Base-by-base conservation (phyloP, 2,797 vertebrate species). In the Phataginus tricuspis region DNA sequence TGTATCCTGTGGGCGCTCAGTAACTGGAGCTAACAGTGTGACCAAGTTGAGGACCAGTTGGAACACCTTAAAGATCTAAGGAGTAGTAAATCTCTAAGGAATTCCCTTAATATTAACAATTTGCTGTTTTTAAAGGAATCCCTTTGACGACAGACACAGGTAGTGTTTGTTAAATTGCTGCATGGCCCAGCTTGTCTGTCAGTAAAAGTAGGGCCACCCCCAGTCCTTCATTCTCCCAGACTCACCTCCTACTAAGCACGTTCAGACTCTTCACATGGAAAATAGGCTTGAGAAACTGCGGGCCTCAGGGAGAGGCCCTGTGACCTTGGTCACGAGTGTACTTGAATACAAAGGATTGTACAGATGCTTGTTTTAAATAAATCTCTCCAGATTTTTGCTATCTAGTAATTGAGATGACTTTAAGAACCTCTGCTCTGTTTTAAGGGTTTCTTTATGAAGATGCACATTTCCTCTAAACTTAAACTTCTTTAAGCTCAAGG, bases 111-210 rank as follows among this genome's bases (percentile, higher is more conserved):
- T 57, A 13, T 42, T 69, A 7, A 2, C 69, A 59, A 51, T 61
- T 87, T 92, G 63, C 61, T 75, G 2, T 66, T 91, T 68, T 71
- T 66, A 78, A 83, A 63, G 66, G 42, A 90, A 92, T 69, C 21
- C 61, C n/a, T 61, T 88, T 94, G 86, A 68, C 34, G 91, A 29
- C 75, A 93, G 49, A 53, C 79, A 91, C 34, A 91, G 37, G 66
- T 71, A 15, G 37, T 68, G 23, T 13, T 39, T 89, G 68, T 55
- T 7, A 69, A 68, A 13, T 68, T 37, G 23, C 83, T 74, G 7
- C 0, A 0, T 34, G 37, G 63, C 31, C 7, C 13, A 55, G 59
- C 31, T 87, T 45, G 51, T 78, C 49, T 55, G 5, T 55, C 61
- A 31, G 29, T 64, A 9, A 68, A 71, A 88, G 61, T 34, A 90